These are phyloP conservation scores for Leptodactylus fuscus DNA, from an alignment of 2,113 vertebrate genomes.

Conservation along the genomic window DNA sequence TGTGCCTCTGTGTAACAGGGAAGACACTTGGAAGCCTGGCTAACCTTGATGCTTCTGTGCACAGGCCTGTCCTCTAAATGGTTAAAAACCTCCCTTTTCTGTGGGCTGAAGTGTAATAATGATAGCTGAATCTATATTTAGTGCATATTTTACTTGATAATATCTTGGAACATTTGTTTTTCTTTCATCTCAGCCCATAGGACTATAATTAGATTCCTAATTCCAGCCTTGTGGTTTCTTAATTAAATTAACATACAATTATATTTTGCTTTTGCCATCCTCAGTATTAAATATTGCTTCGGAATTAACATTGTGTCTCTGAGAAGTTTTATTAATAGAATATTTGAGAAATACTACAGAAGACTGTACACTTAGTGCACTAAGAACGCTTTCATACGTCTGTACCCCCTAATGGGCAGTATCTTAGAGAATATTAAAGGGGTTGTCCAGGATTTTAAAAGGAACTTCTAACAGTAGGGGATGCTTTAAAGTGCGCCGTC, in stretches of 20 bases:
- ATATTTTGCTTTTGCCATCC: neutral
- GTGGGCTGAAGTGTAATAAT: neutral
- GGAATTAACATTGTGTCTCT: neutral
- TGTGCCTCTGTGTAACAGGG: neutral
- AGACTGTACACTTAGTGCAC: too few species aligned
- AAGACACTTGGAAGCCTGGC: neutral
- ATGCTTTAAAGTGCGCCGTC: too few species aligned
- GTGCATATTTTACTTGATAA: constrained; percentile 36
- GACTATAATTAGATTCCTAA: constrained; percentile 41
- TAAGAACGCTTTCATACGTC: too few species aligned
- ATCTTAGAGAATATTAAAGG: too few species aligned
- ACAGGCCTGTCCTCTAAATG: neutral
- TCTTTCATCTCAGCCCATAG: constrained; percentile 3
- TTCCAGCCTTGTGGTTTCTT: constrained; percentile 15
- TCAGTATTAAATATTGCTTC: neutral
- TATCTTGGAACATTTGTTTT: constrained; percentile 46
- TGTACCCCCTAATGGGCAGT: too few species aligned
- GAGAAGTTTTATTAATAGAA: too few species aligned
- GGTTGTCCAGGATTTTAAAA: too few species aligned
- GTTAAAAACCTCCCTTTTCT: constrained; percentile 2
- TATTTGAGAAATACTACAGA: neutral
- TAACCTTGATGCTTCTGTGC: neutral
- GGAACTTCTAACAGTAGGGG: too few species aligned
- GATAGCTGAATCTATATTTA: constrained; percentile 39
- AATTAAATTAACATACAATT: constrained; percentile 39